Conservation (phyloP, 2,797 vertebrate species). For the Austrolebias charrua region DNA sequence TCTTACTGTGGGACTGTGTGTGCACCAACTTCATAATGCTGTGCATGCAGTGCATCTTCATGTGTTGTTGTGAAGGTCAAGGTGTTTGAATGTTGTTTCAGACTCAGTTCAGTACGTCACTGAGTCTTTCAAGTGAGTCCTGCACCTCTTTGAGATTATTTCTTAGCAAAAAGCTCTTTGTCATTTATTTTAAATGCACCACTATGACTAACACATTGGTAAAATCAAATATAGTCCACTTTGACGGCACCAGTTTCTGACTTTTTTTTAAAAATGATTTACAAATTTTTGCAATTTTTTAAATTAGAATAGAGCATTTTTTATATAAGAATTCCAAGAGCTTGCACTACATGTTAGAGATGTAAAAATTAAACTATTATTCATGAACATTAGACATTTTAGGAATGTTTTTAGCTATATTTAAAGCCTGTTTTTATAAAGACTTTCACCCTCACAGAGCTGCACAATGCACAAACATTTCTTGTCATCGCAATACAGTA, state of each 20-base stretch:
- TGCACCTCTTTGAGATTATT: slow-evolving; percentile 28
- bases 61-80: slow-evolving; percentile 11
- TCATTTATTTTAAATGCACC: slow-evolving; percentile 17
- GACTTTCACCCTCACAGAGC: too few relatives aligned
- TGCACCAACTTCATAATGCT: slow-evolving; percentile 9
- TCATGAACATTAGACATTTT: too few relatives aligned
- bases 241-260: neutral
- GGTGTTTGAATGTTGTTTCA: slow-evolving; percentile 13
- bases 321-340: too few relatives aligned
- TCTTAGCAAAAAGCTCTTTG: slow-evolving; percentile 17
- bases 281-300: too few relatives aligned
- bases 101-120: slow-evolving; percentile 12
- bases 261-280: too few relatives aligned
- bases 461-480: too few relatives aligned
- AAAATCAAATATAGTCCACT: neutral
- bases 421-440: too few relatives aligned
- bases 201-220: neutral
- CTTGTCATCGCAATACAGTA: too few relatives aligned
- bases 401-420: too few relatives aligned
- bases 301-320: too few relatives aligned
- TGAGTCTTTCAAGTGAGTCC: slow-evolving; percentile 44
- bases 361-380: too few relatives aligned
- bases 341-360: too few relatives aligned
- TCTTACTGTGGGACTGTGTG: slow-evolving; percentile 34
- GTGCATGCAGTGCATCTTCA: slow-evolving; percentile 4